Conservation (phyloP, 2,797 vertebrate species). For the Alfaro cultratus region DNA sequence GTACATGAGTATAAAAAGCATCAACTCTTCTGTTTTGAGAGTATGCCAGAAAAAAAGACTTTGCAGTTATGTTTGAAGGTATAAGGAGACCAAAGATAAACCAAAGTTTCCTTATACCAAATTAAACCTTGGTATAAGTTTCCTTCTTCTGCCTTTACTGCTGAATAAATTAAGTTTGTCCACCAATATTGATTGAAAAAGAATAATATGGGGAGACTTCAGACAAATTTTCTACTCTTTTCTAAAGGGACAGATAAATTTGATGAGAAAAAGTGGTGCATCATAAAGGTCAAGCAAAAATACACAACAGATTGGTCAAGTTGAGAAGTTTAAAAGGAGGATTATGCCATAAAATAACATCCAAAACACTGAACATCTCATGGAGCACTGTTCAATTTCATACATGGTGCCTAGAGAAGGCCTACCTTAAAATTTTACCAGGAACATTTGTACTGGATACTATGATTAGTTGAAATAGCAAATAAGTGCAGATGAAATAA, state of each 20-base stretch:
- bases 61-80: background rate
- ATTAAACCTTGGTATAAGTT: background rate
- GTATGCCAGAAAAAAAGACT: background rate
- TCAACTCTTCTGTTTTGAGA: background rate
- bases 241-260: background rate
- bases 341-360: background rate
- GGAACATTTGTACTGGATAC: background rate
- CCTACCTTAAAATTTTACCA: background rate
- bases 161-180: background rate
- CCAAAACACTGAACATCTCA: too few relatives aligned
- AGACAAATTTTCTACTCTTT: background rate
- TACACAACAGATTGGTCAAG: too few relatives aligned
- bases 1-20: background rate
- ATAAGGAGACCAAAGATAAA: too few relatives aligned
- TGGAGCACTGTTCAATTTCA: background rate
- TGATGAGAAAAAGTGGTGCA: background rate
- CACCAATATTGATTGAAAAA: background rate
- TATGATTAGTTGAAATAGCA: background rate
- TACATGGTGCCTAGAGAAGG: background rate
- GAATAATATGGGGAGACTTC: background rate
- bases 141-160: background rate
- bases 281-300: background rate
- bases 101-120: too few relatives aligned
- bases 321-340: background rate
- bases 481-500: background rate